Conservation (phyloP, 2,113 vertebrate genomes). For the Eublepharis macularius region DNA sequence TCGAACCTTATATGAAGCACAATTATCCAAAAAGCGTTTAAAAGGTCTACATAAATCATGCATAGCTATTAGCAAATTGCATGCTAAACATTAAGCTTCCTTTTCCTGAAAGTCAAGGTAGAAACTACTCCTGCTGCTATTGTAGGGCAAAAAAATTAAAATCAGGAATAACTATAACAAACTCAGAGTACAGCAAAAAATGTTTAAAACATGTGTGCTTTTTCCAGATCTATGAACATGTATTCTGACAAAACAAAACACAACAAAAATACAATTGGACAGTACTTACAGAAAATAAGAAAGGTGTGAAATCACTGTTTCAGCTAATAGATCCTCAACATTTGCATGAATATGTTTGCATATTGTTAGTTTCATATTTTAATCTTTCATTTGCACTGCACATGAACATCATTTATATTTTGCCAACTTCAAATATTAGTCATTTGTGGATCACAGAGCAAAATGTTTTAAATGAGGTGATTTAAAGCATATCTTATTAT, state of each 20-base stretch:
- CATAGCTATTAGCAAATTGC: slow-evolving; percentile 55
- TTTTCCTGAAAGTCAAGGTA: slow-evolving; percentile 53
- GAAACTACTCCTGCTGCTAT: slow-evolving; percentile 38
- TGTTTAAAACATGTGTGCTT: slow-evolving; percentile 61
- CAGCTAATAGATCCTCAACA: slow-evolving; percentile 71
- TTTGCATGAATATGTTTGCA: slow-evolving; percentile 77
- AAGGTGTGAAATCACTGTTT: slow-evolving; percentile 74
- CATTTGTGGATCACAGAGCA: slow-evolving; percentile 80
- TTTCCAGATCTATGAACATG: slow-evolving; percentile 58
- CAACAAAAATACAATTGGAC: slow-evolving; percentile 72
- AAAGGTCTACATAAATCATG: slow-evolving; percentile 48
- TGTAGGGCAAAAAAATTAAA: slow-evolving; percentile 51
- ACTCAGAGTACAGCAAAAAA: slow-evolving; percentile 49
- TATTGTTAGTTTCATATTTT: slow-evolving; percentile 79
- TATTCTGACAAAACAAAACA: slow-evolving; percentile 65
- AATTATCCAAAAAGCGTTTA: slow-evolving; percentile 49
- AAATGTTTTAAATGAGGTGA: slow-evolving; percentile 81
- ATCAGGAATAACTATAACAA: slow-evolving; percentile 55
- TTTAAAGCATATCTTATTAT: slow-evolving; percentile 81
- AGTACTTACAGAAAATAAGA: slow-evolving; percentile 71
- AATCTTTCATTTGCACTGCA: slow-evolving; percentile 80
- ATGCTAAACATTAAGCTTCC: slow-evolving; percentile 39
- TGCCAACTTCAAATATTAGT: slow-evolving; percentile 84
- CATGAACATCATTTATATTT: slow-evolving; percentile 81
- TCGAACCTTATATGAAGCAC: slow-evolving; percentile 19